phyloP scores from a whole-genome alignment of 2,888 invertebrate genomes.

The Crioceris asparagi region DNA sequence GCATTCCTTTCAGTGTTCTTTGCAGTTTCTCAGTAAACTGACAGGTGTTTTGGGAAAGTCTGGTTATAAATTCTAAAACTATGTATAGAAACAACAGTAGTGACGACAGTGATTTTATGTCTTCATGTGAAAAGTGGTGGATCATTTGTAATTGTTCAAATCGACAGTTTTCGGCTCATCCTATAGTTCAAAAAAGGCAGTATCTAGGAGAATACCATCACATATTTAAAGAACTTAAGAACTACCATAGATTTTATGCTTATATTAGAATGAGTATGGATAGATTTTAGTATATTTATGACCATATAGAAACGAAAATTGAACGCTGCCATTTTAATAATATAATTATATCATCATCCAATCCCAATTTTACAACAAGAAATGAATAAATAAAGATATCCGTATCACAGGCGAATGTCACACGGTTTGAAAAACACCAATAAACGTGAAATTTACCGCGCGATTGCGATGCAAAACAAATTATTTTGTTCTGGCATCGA shows the following conservation, averaged over 20 bases:
- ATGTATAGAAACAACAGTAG: not conserved
- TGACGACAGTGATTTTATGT: not conserved
- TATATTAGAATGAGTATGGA: slow-evolving; percentile 3
- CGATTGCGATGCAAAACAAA: too few relatives aligned
- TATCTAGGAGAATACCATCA: slow-evolving; percentile 1
- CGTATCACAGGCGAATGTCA: too few relatives aligned
- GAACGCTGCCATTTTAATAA: not conserved
- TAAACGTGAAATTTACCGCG: too few relatives aligned
- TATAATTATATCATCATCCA: too few relatives aligned
- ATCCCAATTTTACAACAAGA: too few relatives aligned
- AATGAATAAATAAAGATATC: too few relatives aligned
- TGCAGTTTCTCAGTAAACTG: not conserved
- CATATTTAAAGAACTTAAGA: not conserved
- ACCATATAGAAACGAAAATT: slow-evolving; percentile 1
- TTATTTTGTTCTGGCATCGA: too few relatives aligned
- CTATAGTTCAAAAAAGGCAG: not conserved
- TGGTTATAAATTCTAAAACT: not conserved
- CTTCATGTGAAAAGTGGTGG: not conserved
- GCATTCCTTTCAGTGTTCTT: slow-evolving; percentile 1
- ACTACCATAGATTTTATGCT: not conserved
- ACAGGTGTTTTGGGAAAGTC: not conserved
- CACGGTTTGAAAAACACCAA: too few relatives aligned
- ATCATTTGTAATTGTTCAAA: not conserved
- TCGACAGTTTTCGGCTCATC: not conserved
- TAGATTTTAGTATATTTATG: slow-evolving; percentile 3